phyloP scores from a whole-genome alignment of 1,140 invertebrate genomes.

The Reticulitermes speratus region DNA sequence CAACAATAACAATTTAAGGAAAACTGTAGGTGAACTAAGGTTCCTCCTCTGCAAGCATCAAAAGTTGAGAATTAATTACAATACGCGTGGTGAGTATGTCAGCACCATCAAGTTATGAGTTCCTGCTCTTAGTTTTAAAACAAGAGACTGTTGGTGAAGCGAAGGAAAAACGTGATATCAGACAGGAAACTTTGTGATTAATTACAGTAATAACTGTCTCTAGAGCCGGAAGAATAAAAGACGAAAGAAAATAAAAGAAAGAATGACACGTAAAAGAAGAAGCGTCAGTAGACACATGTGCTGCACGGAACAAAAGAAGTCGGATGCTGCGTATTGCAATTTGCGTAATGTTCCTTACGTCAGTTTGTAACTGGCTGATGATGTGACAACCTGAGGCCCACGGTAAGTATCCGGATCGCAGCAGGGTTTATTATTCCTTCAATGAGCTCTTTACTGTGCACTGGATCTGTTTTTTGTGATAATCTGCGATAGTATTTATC shows the following conservation, averaged over 20 bases:
- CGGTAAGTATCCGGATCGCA: too few species aligned
- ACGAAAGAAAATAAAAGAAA: conserved; percentile 2
- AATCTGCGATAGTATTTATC: too few species aligned
- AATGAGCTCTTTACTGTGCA: too few species aligned
- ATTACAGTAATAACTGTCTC: conserved; percentile 28
- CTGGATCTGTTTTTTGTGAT: too few species aligned
- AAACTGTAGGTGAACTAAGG: neutral
- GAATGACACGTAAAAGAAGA: neutral
- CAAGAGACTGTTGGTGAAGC: neutral
- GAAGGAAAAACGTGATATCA: conserved; percentile 11
- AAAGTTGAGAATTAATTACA: neutral
- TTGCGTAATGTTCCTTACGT: neutral
- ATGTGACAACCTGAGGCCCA: too few species aligned
- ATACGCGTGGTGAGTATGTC: neutral
- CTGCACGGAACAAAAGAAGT: neutral
- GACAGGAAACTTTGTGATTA: conserved; percentile 25
- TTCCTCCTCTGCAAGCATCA: neutral
- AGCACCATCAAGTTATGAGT: neutral
- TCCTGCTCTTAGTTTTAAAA: neutral
- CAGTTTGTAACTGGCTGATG: too few species aligned
- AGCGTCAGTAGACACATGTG: conserved; percentile 1
- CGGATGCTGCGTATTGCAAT: neutral
- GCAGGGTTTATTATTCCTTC: too few species aligned
- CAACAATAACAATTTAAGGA: neutral
- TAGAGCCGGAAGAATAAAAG: conserved; percentile 25